These are phyloP conservation scores for Drosophila dives DNA, from an alignment of 2,888 invertebrate species.

Conservation along the genomic window DNA sequence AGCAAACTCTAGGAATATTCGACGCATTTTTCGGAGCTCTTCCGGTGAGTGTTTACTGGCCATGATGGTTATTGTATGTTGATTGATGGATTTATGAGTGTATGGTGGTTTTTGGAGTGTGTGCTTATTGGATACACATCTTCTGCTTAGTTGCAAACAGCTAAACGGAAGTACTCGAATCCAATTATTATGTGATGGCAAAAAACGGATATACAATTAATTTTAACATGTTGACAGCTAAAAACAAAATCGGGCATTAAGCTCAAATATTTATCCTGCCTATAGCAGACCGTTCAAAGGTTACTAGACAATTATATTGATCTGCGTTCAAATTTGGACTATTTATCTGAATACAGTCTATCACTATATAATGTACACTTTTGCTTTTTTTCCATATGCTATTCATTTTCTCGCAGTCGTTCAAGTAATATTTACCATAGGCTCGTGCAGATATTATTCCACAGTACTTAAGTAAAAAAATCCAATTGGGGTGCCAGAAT, in stretches of 20 bases:
- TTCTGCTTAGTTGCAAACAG: slow-evolving; percentile 37
- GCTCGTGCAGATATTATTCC: neutral
- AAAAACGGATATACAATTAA: slow-evolving; percentile 44
- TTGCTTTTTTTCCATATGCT: neutral
- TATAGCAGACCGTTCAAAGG: neutral
- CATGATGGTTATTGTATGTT: slow-evolving; percentile 36
- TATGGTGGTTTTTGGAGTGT: slow-evolving; percentile 11
- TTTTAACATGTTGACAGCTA: slow-evolving; percentile 70
- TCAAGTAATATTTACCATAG: slow-evolving; percentile 1
- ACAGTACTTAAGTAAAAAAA: neutral
- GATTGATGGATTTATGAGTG: slow-evolving; percentile 21
- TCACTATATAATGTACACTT: neutral
- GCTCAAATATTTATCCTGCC: neutral
- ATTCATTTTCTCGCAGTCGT: neutral
- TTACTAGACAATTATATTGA: neutral
- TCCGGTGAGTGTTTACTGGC: slow-evolving; percentile 16
- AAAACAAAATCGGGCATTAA: slow-evolving; percentile 19
- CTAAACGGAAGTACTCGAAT: slow-evolving; percentile 21
- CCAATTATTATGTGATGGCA: slow-evolving; percentile 44
- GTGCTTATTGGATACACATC: slow-evolving; percentile 43
- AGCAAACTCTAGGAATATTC: slow-evolving; percentile 37
- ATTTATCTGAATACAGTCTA: neutral
- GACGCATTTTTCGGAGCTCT: slow-evolving; percentile 38
- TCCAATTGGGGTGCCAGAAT: neutral
- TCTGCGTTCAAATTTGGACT: neutral